Evolutionary conservation across 1,140 invertebrate species (phyloP).

Genomic region (Listronotus oregonensis): DNA sequence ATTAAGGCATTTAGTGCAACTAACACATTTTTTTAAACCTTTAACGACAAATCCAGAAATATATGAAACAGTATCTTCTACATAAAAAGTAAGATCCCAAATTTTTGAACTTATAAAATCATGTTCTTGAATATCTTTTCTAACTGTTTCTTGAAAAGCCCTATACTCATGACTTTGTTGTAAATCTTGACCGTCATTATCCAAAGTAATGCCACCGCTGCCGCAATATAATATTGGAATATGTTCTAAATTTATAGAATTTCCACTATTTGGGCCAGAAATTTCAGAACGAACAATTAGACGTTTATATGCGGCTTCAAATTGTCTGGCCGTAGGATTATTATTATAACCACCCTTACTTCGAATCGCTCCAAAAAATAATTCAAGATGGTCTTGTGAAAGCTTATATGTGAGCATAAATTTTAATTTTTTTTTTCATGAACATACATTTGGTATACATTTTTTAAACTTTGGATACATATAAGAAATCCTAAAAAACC

Average conservation of each 20-base stretch:
- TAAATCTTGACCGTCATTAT: neutral
- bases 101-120: neutral
- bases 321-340: slow-evolving; percentile 51
- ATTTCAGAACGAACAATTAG: neutral
- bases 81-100: slow-evolving; percentile 26
- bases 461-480: slow-evolving; percentile 37
- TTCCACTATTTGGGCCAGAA: neutral
- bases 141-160: slow-evolving; percentile 1
- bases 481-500: slow-evolving; percentile 51
- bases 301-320: slow-evolving; percentile 42
- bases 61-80: slow-evolving; percentile 28
- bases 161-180: neutral
- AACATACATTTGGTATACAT: slow-evolving; percentile 45
- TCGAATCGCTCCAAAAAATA: slow-evolving; percentile 50
- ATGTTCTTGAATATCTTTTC: neutral
- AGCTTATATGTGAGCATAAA: slow-evolving; percentile 53
- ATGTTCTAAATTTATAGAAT: neutral
- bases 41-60: slow-evolving; percentile 34
- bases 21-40: slow-evolving; percentile 27
- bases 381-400: slow-evolving; percentile 54
- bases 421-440: slow-evolving; percentile 27
- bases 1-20: neutral
- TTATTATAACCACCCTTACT: slow-evolving; percentile 50
- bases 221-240: neutral
- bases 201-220: no score